Evolutionary conservation across 2,888 invertebrate genomes (phyloP), one percentile per base, ranked within the genome.

Genomic region (Troides helena): DNA sequence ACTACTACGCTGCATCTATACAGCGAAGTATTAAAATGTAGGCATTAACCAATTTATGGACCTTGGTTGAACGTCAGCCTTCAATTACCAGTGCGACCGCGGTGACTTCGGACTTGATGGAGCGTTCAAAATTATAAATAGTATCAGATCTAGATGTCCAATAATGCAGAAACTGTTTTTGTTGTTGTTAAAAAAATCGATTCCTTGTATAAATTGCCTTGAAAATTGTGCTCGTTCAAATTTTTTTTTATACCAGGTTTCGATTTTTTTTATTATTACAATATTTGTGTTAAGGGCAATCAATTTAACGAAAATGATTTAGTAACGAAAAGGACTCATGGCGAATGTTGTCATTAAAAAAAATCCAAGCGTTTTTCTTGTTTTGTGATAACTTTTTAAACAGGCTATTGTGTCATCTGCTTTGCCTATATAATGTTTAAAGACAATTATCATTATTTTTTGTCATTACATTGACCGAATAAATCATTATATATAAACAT

Each of bases 51-150:
- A 50, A 69, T 69, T 72, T 70, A 63, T 39, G 68, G 61, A 71
- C 74, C 75, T 74, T 73, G 72, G 62, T 62, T 60, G 69, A 67
- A 25, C 67, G 66, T 59, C 60, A 73, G 74, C 82, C 82, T 81
- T 80, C 80, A 74, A 79, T 79, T 77, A 73, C 23, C 62, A 69
- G 68, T 74, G 72, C 60, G 72, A 80, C 80, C 74, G 80, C 83
- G 46, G 61, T 71, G 68, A 81, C 82, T 83, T 53, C 62, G 74
- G 72, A 84, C 80, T 79, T 82, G 73, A 65, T 69, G 73, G 68
- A 71, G 63, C 74, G 72, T 65, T 66, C 67, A 71, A 73, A 74
- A 75, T 72, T 65, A 53, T 62, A 57, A 50, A 63, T 63, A 53
- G 25, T 60, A 53, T 39, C 63, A 56, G 63, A 43, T 21, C 62